phyloP scores from a whole-genome alignment of 2,113 vertebrate species.

The Psammodynastes pulverulentus region DNA sequence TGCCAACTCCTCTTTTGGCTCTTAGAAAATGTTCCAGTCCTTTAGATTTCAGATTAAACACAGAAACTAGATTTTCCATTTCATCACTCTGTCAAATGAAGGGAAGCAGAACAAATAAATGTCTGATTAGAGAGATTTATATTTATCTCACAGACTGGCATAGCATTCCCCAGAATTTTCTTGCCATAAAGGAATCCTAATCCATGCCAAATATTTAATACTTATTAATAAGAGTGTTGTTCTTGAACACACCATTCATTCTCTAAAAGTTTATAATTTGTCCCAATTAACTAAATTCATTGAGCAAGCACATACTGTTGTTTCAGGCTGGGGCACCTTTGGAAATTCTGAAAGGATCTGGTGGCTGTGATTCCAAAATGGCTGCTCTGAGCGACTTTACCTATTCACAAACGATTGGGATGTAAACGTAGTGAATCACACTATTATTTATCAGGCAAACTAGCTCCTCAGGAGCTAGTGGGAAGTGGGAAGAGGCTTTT shows the following conservation, averaged over 20 bases:
- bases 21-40: slow-evolving; percentile 3
- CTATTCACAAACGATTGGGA: not conserved
- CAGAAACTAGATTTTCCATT: slow-evolving; percentile 7
- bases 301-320: not conserved
- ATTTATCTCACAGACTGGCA: not conserved
- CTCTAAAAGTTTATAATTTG: not conserved
- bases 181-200: not conserved
- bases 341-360: not conserved
- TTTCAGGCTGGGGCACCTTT: not conserved
- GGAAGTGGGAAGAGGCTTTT: not conserved
- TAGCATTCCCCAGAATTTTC: not conserved
- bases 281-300: not conserved
- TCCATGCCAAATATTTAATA: not conserved
- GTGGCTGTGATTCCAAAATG: not conserved
- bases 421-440: not conserved
- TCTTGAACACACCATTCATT: too few relatives aligned
- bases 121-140: not conserved
- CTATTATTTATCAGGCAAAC: not conserved
- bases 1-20: fast-evolving
- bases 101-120: not conserved
- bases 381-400: not conserved
- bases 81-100: not conserved
- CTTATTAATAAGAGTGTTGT: not conserved
- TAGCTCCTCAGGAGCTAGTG: not conserved
- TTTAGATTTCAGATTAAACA: slow-evolving; percentile 21